These are phyloP conservation scores for Gymnopithys bicolor DNA, from an alignment of 2,797 vertebrate species.

Conservation along the genomic window DNA sequence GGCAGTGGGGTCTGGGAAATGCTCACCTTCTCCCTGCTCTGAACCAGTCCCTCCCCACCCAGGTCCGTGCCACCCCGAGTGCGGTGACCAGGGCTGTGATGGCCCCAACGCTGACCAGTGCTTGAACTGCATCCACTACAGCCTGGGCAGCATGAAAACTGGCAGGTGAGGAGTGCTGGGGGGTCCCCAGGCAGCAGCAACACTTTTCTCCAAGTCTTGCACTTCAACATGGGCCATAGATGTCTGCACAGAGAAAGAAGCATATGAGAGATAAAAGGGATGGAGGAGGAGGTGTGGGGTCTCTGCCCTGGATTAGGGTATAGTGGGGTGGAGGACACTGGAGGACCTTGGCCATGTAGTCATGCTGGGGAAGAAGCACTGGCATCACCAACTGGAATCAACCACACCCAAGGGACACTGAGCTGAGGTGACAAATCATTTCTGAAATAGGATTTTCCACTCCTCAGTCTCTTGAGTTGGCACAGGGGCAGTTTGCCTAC, in stretches of 20 bases:
- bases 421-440: neutral
- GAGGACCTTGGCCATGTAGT: neutral
- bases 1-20: neutral
- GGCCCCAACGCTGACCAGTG: conserved; percentile 87
- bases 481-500: neutral
- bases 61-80: conserved; percentile 87
- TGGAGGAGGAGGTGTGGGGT: neutral
- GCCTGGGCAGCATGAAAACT: conserved; percentile 82
- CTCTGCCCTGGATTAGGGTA: neutral
- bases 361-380: neutral
- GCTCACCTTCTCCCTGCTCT: neutral
- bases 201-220: too few relatives aligned
- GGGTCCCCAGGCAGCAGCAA: rapidly evolving
- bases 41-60: neutral
- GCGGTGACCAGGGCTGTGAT: conserved; percentile 88
- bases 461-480: neutral
- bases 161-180: conserved; percentile 79
- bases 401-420: neutral
- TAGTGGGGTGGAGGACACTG: neutral
- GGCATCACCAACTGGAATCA: neutral
- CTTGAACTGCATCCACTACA: conserved; percentile 91
- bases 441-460: neutral
- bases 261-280: neutral
- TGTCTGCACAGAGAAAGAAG: neutral
- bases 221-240: rapidly evolving